Evolutionary conservation across 2,888 invertebrate species (phyloP), one percentile per base, ranked within the genome.

Genomic region (Deilephila porcellus): DNA sequence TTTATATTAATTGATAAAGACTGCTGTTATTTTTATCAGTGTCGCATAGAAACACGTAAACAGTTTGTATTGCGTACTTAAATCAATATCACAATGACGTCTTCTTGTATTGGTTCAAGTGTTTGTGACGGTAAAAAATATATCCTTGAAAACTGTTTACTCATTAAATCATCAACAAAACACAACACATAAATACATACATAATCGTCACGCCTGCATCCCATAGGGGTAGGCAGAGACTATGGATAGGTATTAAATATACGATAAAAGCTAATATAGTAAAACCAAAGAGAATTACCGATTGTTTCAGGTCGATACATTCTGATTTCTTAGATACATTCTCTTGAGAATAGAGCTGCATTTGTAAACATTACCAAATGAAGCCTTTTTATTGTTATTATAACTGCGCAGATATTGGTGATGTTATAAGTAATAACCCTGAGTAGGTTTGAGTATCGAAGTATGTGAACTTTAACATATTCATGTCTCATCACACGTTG

Each of bases 311-410:
- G 14, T 52, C 17, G 14, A 52, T 52, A 67, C 25, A 25, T 45
- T 11, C 20, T 64, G 25, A 1, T 25, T 25, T 25, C 25, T 25
- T 52, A 11, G 14, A 52, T 52, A 67, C 25, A 25, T 45, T 11
- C 20, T 64, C 64, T 45, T 37, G 67, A 29, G 52, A 14, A 17
- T 25, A 2, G 45, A 67, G 17, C 6, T 67, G 20, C 45, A 67
- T 67, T 67, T 25, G 25, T 25, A 52, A 67, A 67, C 67, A 67
- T 67, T 52, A 52, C 52, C 14, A 29, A 60, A 7, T 32, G 25
- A 29, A 32, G 19, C 6, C 1, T 63, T 14, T 62, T 32, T 62
- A 32, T 32, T 32, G 62, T 62, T 62, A 62, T 14, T 19, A 25
- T 32, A 62, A 19, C 19, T 62, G 32, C 29, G 29, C 25, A 62